A percentile compares a stretch with the other conserved stretches of the same genome.
Conservation (phyloP, 2,797 vertebrate genomes). For the Mormyrus hasselquistii region DNA sequence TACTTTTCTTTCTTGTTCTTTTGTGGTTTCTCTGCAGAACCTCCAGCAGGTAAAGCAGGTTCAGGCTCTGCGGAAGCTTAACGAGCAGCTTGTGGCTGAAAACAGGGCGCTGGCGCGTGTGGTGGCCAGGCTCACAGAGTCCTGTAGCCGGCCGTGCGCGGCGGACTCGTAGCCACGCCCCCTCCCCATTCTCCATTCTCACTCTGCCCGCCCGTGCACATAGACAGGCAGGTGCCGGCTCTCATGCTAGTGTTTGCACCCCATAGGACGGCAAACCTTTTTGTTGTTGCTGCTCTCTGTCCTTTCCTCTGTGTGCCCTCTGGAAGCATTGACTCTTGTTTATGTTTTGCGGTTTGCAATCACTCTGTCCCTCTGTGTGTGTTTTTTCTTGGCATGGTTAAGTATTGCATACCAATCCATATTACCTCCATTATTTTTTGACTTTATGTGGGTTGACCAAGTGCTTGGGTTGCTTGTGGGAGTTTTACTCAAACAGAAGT, state of each 20-base stretch:
- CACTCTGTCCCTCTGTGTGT: constrained; percentile 49
- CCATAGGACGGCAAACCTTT: constrained; percentile 23
- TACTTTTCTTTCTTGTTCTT: background rate
- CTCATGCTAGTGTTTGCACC: constrained; percentile 55
- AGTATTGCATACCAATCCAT: constrained; percentile 9
- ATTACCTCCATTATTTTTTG: background rate
- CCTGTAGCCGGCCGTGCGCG: constrained; percentile 77
- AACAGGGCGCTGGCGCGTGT: constrained; percentile 95
- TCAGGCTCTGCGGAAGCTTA: constrained; percentile 86
- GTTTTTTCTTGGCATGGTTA: constrained; percentile 25
- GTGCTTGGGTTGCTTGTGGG: background rate
- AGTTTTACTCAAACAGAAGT: background rate
- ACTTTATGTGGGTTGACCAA: background rate
- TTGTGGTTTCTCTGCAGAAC: constrained; percentile 68
- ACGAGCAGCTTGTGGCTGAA: constrained; percentile 92
- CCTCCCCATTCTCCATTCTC: constrained; percentile 64
- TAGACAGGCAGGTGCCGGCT: constrained; percentile 85
- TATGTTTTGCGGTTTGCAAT: constrained; percentile 46
- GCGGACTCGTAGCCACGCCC: constrained; percentile 71
- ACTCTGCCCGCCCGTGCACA: constrained; percentile 62
- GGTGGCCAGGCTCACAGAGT: constrained; percentile 86
- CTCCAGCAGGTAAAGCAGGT: constrained; percentile 95
- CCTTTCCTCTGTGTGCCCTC: constrained; percentile 32
- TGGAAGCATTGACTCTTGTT: constrained; percentile 31
- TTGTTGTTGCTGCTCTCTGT: constrained; percentile 30